phyloP scores from a whole-genome alignment of 2,888 invertebrate species.

The Eupelmus urozonus region DNA sequence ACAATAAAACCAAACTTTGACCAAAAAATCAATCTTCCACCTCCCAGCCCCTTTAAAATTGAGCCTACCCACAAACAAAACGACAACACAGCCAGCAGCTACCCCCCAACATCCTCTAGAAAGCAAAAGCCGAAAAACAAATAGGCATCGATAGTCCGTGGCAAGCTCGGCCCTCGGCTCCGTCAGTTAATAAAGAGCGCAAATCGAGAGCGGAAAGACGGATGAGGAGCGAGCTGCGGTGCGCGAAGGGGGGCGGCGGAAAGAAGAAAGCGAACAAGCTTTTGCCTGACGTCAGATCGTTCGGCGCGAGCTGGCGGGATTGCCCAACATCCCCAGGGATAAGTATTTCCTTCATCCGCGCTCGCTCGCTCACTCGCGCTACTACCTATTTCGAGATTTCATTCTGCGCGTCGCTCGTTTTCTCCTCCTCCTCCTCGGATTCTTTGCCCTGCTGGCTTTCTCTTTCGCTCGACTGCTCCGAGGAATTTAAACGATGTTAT shows the following conservation, averaged over 20 bases:
- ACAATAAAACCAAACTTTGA: too few species aligned
- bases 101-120: too few species aligned
- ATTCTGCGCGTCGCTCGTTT: slow-evolving; percentile 61
- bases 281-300: slow-evolving; percentile 42
- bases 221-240: too few species aligned
- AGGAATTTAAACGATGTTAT: too few species aligned
- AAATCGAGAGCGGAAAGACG: too few species aligned
- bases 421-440: background rate
- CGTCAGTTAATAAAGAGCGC: slow-evolving; percentile 24
- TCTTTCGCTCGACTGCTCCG: background rate
- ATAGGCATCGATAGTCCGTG: too few species aligned
- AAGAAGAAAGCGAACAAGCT: background rate
- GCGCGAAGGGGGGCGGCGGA: background rate
- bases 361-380: too few species aligned
- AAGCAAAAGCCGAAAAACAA: too few species aligned
- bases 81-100: too few species aligned
- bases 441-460: background rate
- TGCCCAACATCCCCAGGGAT: slow-evolving; percentile 65
- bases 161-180: background rate
- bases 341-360: slow-evolving; percentile 62
- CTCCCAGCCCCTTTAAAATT: too few species aligned
- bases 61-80: too few species aligned
- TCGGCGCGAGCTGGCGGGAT: slow-evolving; percentile 58
- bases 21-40: too few species aligned
- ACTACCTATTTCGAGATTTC: slow-evolving; percentile 64